Base-by-base conservation (phyloP, 2,113 vertebrate species). In the Tragulus kanchil region DNA sequence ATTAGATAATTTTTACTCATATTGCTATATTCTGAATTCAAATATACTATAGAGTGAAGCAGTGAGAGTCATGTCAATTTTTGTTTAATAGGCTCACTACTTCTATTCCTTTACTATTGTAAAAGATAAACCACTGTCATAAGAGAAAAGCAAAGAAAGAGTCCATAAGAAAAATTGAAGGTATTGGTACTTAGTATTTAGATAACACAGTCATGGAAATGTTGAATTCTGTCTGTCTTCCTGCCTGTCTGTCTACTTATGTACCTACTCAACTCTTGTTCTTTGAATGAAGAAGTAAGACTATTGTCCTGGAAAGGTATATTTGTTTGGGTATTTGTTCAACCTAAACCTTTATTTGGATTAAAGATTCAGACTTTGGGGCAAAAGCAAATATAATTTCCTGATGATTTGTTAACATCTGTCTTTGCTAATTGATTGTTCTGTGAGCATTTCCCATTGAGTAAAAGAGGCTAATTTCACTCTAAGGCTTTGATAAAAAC, bases 311-410 rank as follows among this genome's bases (percentile, higher is more conserved):
- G 10, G 19, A 81, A 95, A 77, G 19, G 4, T 36, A 2, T 90
- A 36, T 84, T 42, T 16, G 31, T 93, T 67, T 67, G 65, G 31
- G 31, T 36, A 17, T 69, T 42, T 42, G 19, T 42, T 71, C 42
- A 42, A 71, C 42, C 36, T 19, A 71, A 23, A 62, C 6, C 3
- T 90, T 81, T 87, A 31, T 85, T 92, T 84, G 45, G 62, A 64
- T 88, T 87, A 79, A 84, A 87, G 94, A 79, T 23, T 71, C n/a
- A 90, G 9, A 6, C 10, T 88, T 94, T 16, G 65, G 62, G 10
- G 48, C 11, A 26, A 88, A 90, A 93, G 15, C 56, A 89, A 85
- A 75, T 73, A 69, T 71, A n/a, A 89, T 82, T 94, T 97, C 9
- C 42, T 73, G 6, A 78, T 58, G 23, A 15, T 45, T 93, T 83